These are phyloP conservation scores for Polyommatus iphigenia DNA, from an alignment of 2,888 invertebrate genomes.

Conservation along the genomic window DNA sequence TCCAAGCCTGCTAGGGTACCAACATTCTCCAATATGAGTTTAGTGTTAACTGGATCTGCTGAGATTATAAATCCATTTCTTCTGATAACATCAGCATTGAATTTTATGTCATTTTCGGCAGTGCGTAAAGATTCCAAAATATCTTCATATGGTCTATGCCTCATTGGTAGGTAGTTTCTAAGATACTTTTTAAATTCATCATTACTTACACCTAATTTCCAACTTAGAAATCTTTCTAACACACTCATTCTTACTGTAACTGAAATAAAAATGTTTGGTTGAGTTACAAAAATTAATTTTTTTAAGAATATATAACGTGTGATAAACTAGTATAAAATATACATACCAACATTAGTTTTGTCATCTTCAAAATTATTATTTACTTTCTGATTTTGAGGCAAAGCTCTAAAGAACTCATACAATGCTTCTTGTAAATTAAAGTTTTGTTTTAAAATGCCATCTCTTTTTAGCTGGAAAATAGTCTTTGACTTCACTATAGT, in stretches of 20 bases:
- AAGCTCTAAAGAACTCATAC: constrained; percentile 55
- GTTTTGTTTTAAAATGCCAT: constrained; percentile 54
- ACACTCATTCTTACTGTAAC: constrained; percentile 66
- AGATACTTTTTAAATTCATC: constrained; percentile 65
- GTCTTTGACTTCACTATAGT: constrained; percentile 62
- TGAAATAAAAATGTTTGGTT: constrained; percentile 48
- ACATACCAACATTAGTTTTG: constrained; percentile 61
- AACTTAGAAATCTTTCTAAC: constrained; percentile 61
- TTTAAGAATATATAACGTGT: too few species aligned
- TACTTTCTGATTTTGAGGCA: constrained; percentile 55
- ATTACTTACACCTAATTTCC: constrained; percentile 58
- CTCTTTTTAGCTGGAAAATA: constrained; percentile 59
- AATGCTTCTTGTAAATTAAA: constrained; percentile 58
- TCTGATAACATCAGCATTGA: constrained; percentile 73
- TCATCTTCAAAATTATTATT: constrained; percentile 54
- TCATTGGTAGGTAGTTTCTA: constrained; percentile 61
- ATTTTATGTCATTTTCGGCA: constrained; percentile 78
- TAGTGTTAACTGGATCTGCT: constrained; percentile 80
- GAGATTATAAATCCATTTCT: constrained; percentile 82
- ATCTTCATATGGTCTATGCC: constrained; percentile 66
- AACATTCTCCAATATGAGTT: constrained; percentile 77
- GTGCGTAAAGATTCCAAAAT: constrained; percentile 79
- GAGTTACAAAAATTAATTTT: background rate
- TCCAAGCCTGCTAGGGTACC: constrained; percentile 76
- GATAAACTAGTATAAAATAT: too few species aligned